Conservation (phyloP, 2,888 invertebrate species). For the Hemicrepidius hirtus region DNA sequence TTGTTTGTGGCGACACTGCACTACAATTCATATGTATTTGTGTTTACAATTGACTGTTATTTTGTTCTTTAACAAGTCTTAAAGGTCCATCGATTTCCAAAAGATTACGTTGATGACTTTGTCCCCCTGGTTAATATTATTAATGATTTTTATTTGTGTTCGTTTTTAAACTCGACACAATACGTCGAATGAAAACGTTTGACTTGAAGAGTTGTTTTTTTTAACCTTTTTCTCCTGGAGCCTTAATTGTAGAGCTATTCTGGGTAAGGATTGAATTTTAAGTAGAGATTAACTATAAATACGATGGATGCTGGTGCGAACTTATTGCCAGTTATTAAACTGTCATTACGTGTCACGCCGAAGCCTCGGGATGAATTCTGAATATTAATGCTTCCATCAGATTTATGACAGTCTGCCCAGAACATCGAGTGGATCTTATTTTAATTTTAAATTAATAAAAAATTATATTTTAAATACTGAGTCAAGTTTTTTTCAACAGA, state of each 20-base stretch:
- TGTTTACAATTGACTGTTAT: conserved; percentile 48
- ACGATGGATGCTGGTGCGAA: conserved; percentile 46
- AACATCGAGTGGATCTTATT: conserved; percentile 8
- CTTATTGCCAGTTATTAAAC: conserved; percentile 52
- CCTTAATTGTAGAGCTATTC: conserved; percentile 33
- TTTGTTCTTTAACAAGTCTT: conserved; percentile 46
- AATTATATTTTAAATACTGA: too few species aligned
- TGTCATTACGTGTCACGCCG: conserved; percentile 50
- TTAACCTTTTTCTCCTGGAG: too few species aligned
- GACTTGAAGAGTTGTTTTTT: conserved; percentile 34
- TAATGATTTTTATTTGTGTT: conserved; percentile 44
- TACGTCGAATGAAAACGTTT: conserved; percentile 31
- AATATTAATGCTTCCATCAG: conserved; percentile 49
- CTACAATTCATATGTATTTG: conserved; percentile 34
- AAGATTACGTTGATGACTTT: conserved; percentile 36
- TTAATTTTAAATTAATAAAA: conserved; percentile 18
- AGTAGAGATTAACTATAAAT: conserved; percentile 48
- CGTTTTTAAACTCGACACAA: conserved; percentile 35
- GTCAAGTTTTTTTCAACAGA: too few species aligned
- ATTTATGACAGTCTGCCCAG: conserved; percentile 31
- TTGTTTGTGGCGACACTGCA: conserved; percentile 50
- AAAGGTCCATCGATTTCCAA: conserved; percentile 51
- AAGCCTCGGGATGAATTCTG: conserved; percentile 40
- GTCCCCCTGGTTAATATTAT: conserved; percentile 34
- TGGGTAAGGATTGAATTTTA: conserved; percentile 40